Evolutionary conservation across 2,888 invertebrate species (phyloP).

Genomic region (Metellina segmentata): DNA sequence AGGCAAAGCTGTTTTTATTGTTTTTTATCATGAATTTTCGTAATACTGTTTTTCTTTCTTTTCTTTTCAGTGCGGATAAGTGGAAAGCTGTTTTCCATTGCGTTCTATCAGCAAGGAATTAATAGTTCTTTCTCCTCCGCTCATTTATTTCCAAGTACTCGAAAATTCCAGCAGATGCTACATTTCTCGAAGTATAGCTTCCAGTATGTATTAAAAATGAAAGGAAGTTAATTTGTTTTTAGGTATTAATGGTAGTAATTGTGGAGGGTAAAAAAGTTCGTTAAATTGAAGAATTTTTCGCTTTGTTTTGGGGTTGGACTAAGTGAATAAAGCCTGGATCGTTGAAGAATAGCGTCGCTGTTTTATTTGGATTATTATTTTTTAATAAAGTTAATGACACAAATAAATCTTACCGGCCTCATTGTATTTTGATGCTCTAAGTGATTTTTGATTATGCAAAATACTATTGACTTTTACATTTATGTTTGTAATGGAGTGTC

Average conservation of each 20-base stretch:
- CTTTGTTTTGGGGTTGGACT: not conserved
- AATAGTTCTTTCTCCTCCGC: constrained; percentile 32
- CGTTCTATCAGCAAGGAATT: constrained; percentile 17
- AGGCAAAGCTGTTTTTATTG: constrained; percentile 39
- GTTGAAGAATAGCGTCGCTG: not conserved
- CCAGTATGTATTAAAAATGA: constrained; percentile 21
- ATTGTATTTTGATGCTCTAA: not conserved
- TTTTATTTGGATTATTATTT: not conserved
- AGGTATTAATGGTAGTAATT: constrained; percentile 50
- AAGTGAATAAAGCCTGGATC: not conserved
- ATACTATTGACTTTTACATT: not conserved
- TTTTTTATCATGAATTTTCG: constrained; percentile 12
- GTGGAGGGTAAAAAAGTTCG: not conserved
- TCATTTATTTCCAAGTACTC: constrained; percentile 32
- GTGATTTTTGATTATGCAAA: not conserved
- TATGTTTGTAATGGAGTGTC: not conserved
- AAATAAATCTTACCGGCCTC: not conserved
- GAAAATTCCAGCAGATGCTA: constrained; percentile 41
- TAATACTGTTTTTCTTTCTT: not conserved
- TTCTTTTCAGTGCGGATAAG: not conserved
- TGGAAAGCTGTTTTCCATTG: constrained; percentile 12
- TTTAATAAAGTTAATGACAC: not conserved
- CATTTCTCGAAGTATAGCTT: constrained; percentile 27
- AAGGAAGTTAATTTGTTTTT: constrained; percentile 58
- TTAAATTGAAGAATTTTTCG: not conserved